Base-by-base conservation (phyloP, 1,140 invertebrate genomes). In the Lordiphosa mommai region DNA sequence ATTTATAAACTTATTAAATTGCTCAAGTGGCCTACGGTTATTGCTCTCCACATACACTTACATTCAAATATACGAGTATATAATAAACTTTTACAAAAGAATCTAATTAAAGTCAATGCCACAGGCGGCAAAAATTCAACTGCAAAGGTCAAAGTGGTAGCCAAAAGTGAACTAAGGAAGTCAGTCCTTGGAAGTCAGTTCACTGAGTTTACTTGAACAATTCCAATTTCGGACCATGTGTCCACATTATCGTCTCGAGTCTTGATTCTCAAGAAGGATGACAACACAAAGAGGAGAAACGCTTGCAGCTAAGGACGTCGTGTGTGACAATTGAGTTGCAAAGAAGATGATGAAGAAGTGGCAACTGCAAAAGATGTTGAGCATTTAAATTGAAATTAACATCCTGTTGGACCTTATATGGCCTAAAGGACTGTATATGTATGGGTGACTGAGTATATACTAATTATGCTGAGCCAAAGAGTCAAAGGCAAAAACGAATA, bases 301-400 rank as follows among this genome's bases (percentile, higher is more conserved):
- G 66, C 66, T 70, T 36, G 50, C 34, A 51, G 66, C 66, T 70
- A 61, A 63, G 72, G 58, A 72, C 58, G 47, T 67, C 53, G 48
- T 55, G 49, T 63, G 72, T 36, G 63, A 65, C 56, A 80, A 80
- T 82, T 61, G 76, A 61, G 55, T 29, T 16, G 43, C 16, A 14
- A 20, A 53, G n/a, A n/a, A n/a, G 27, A 32, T 9, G 17, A 14
- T 5, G 44, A 16, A 43, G 17, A 36, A 43, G 32, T 34, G 40
- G 29, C 32, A 41, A 52, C 44, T 53, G 59, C 59, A 55, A 48
- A 55, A 47, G 12, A 50, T 66, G 72, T 53, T 50, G 48, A 67
- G 74, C 74, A 82, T 76, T 80, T 71, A 82, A 80, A 80, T 82
- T 80, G 76, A 80, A 80, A 82, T 80, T 82, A 80, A 80, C 76